phyloP scores from a whole-genome alignment of 2,888 invertebrate species.

The Heliconius aoede region DNA sequence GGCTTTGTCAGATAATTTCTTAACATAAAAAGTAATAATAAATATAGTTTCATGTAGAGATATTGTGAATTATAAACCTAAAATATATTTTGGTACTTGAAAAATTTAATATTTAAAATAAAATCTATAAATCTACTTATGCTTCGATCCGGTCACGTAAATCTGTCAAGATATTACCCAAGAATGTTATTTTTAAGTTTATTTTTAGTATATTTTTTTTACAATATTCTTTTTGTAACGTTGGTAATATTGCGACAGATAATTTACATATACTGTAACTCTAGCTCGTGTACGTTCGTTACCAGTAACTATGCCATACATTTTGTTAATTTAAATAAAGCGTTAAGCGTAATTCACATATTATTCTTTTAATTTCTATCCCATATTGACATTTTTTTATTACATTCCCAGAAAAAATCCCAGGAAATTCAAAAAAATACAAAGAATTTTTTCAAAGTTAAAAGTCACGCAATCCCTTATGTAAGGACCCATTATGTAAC shows the following conservation, averaged over 20 bases:
- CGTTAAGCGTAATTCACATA: slow-evolving; percentile 65
- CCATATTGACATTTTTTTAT: slow-evolving; percentile 20
- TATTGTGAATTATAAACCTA: slow-evolving; percentile 13
- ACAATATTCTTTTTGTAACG: slow-evolving; percentile 22
- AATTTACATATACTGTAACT: neutral
- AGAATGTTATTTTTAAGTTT: slow-evolving; percentile 29
- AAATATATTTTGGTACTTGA: slow-evolving; percentile 18
- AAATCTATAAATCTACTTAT: neutral
- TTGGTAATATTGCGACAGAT: slow-evolving; percentile 37
- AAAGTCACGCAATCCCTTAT: no score
- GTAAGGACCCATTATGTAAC: no score
- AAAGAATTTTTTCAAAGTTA: no score
- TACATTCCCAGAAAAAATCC: no score
- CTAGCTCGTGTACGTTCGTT: slow-evolving; percentile 66
- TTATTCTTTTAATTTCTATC: slow-evolving; percentile 52
- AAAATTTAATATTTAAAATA: neutral
- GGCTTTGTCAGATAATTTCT: neutral
- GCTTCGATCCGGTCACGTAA: neutral
- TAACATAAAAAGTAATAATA: neutral
- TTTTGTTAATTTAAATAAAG: slow-evolving; percentile 79
- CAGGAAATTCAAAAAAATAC: no score
- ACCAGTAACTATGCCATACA: slow-evolving; percentile 83
- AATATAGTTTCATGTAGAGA: neutral
- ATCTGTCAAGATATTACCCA: slow-evolving; percentile 33
- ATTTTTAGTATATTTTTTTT: slow-evolving; percentile 27